These are phyloP conservation scores for Drosophila suzukii DNA, from an alignment of 1,140 invertebrate species.

Conservation along the genomic window DNA sequence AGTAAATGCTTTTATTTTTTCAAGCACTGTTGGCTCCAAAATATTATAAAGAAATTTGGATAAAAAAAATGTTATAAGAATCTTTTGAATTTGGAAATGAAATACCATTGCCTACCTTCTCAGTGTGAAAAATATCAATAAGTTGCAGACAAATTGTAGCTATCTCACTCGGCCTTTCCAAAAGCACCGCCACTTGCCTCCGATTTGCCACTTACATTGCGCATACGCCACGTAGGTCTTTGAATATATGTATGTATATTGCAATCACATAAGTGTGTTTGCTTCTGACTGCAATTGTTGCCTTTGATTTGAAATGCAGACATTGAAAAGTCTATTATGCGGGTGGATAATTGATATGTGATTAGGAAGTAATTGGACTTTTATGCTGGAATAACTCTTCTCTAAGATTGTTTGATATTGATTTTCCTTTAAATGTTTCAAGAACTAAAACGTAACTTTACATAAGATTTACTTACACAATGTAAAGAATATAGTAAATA, in stretches of 20 bases:
- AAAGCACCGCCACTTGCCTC: constrained; percentile 4
- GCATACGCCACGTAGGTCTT: constrained; percentile 62
- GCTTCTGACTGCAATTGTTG: constrained; percentile 44
- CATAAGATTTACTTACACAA: too few relatives aligned
- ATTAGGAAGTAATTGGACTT: constrained; percentile 17
- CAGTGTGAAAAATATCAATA: constrained; percentile 67
- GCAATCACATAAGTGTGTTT: background rate
- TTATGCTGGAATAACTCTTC: background rate
- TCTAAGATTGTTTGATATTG: background rate
- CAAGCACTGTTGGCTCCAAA: too few relatives aligned
- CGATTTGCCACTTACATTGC: constrained; percentile 50
- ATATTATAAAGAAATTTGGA: too few relatives aligned
- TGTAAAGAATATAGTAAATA: too few relatives aligned
- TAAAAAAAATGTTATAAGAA: too few relatives aligned
- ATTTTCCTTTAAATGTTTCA: background rate
- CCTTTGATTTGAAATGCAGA: constrained; percentile 32
- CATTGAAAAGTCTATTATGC: constrained; percentile 20
- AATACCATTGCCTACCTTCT: constrained; percentile 40
- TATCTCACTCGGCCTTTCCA: constrained; percentile 48
- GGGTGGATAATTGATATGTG: constrained; percentile 25
- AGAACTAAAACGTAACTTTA: background rate
- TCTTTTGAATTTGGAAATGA: too few relatives aligned
- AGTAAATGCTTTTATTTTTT: too few relatives aligned
- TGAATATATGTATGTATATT: constrained; percentile 3
- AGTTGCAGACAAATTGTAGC: constrained; percentile 69